Base-by-base conservation (phyloP, 2,888 invertebrate genomes). In the Lacanobia oleracea region DNA sequence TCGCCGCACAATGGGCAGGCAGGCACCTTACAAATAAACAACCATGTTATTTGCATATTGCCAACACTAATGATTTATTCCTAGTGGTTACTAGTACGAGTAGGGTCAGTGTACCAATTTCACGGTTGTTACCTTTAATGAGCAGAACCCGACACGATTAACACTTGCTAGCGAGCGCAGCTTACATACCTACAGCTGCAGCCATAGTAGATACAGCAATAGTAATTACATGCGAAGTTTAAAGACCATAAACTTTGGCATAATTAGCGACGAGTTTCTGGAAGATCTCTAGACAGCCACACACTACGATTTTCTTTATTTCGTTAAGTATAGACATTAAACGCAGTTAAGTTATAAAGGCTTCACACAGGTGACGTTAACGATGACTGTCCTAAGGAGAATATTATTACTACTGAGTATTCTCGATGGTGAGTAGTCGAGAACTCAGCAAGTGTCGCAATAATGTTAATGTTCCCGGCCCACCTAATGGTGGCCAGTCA, bases 1-100 rank as follows among this genome's bases (percentile, higher is more conserved):
- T 75, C 67, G 67, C 66, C 67, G 62, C 60, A 80, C 79, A 82
- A 81, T 87, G 85, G 83, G 82, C 85, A 85, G 83, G 82, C 85
- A 85, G 84, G 84, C 81, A 86, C 72, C 82, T 84, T 82, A 70
- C 79, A 82, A 87, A 88, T 89, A 88, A 84, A 85, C 81, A 72
- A 74, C 65, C 73, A 81, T 78, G 74, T 82, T 83, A 87, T 87
- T 88, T 84, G 72, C 84, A 86, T 87, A 73, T 63, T 59, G 66
- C 72, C 66, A 72, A 65, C 67, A 78, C 73, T 67, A 75, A 80
- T 84, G 82, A 84, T 87, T 86, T 86, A 87, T 82, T 82, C 66
- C 69, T 79, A 73, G 63, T 73, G 65, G 72, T 76, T 67, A 67
- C 62, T 72, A 65, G 62, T 67, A 67, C 64, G 68, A 69, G 61